Evolutionary conservation across 2,888 invertebrate species (phyloP), one percentile per base, ranked within the genome.

Genomic region (Eupithecia exiguata): DNA sequence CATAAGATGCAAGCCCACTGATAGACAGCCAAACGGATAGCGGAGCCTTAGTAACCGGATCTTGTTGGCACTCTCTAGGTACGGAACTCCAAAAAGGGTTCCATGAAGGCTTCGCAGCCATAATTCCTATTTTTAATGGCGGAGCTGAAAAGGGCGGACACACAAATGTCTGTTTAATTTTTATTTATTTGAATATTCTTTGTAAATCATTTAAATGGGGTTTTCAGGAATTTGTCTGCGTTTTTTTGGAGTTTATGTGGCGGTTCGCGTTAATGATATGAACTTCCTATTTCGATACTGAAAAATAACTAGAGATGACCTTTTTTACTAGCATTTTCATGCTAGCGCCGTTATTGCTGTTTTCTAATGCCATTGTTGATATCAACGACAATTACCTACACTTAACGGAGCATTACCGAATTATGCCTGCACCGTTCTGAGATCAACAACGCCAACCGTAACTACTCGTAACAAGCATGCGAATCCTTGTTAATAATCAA

Each of bases 51-150:
- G 10, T 25, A 58, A 25, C 25, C 25, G 25, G 14, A 58, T 58
- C 25, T 14, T 58, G 14, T 58, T 21, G 12, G 58, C 58, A 58
- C 5, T 25, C 5, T 58, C 25, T 14, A 12, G 21, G 25, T 58
- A 58, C 58, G 25, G 58, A 58, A 25, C 58, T 9, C 58, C 77
- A 79, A 78, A 80, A 79, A 75, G 74, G 78, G 77, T 74, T 79
- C 73, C 77, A 79, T 21, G 38, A 38, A 38, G n/a, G 38, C 63
- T 36, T 12, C 36, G n/a, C 71, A 74, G 70, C 75, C 79, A 78
- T 79, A 78, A 77, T 76, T 78, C 75, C 72, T 78, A 73, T 75
- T 80, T 78, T 80, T 79, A 80, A 80, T 77, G 79, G 77, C 77
- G 65, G 38, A 40, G 76, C 72, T 78, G 80, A 80, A 77, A 78